phyloP scores from a whole-genome alignment of 2,888 invertebrate species.

The Drosophila algonquin region DNA sequence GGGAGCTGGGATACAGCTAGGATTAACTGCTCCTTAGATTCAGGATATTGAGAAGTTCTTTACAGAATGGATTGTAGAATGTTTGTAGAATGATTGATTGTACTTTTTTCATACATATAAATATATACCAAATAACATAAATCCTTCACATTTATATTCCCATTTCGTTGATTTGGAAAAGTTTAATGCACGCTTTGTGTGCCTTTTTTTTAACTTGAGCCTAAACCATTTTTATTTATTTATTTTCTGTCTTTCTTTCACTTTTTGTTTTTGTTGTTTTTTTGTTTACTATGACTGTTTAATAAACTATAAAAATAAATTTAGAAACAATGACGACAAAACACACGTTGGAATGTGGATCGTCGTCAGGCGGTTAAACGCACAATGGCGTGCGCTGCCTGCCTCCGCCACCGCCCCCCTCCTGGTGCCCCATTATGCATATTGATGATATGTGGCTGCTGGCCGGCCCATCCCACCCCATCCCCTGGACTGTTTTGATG shows the following conservation, averaged over 20 bases:
- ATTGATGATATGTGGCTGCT: constrained; percentile 64
- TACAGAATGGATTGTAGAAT: too few relatives aligned
- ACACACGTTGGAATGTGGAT: constrained; percentile 75
- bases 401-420: constrained; percentile 11
- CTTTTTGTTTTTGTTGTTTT: constrained; percentile 6
- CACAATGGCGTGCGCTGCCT: constrained; percentile 74
- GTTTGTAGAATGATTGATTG: too few relatives aligned
- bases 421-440: constrained; percentile 69
- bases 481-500: constrained; percentile 52
- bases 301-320: constrained; percentile 80
- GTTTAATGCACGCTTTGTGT: background rate
- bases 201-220: background rate
- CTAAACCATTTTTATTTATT: constrained; percentile 10
- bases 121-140: background rate
- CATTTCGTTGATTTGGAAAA: background rate
- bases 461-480: constrained; percentile 23
- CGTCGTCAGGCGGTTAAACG: constrained; percentile 62
- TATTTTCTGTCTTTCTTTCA: constrained; percentile 24
- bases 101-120: background rate
- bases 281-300: constrained; percentile 62
- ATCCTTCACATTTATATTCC: background rate
- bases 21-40: too few relatives aligned
- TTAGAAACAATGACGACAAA: constrained; percentile 76
- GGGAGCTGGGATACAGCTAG: too few relatives aligned
- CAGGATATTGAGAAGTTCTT: too few relatives aligned